Conservation (phyloP, 2,797 vertebrate genomes). For the Hippopotamyrus pictus region DNA sequence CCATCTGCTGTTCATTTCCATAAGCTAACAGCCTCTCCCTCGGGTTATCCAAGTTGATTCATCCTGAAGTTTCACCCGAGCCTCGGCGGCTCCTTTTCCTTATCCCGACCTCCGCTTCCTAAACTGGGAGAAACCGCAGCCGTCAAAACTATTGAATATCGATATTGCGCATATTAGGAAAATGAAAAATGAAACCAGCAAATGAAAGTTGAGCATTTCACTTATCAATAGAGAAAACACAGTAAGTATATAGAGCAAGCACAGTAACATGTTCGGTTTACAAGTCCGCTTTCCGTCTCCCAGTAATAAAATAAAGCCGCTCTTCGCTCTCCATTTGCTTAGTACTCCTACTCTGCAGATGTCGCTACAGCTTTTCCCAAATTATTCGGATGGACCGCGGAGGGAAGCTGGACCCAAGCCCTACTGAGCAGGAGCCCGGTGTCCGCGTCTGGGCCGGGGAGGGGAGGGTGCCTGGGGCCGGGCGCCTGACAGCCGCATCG, state of each 20-base stretch:
- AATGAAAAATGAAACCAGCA: neutral
- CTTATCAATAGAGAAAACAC: neutral
- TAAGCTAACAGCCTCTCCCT: neutral
- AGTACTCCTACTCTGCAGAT: conserved; percentile 11
- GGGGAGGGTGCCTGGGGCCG: neutral
- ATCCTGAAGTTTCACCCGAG: conserved; percentile 1
- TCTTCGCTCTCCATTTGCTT: neutral
- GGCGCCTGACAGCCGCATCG: neutral
- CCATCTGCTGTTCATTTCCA: neutral
- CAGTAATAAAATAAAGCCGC: neutral
- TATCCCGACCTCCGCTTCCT: neutral
- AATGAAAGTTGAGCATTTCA: neutral
- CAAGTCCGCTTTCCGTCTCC: neutral
- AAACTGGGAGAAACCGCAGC: neutral
- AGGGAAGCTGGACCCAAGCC: neutral
- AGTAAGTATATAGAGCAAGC: neutral
- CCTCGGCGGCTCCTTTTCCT: neutral
- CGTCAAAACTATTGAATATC: neutral
- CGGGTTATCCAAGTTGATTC: neutral
- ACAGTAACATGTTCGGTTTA: neutral
- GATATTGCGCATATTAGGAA: neutral
- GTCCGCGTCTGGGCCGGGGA: neutral
- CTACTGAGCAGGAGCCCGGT: neutral
- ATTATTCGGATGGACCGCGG: conserved; percentile 7
- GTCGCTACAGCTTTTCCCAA: conserved; percentile 8